These are phyloP conservation scores for Porites evermanni DNA, from an alignment of 92 coral and sea anemone genomes.

Conservation along the genomic window DNA sequence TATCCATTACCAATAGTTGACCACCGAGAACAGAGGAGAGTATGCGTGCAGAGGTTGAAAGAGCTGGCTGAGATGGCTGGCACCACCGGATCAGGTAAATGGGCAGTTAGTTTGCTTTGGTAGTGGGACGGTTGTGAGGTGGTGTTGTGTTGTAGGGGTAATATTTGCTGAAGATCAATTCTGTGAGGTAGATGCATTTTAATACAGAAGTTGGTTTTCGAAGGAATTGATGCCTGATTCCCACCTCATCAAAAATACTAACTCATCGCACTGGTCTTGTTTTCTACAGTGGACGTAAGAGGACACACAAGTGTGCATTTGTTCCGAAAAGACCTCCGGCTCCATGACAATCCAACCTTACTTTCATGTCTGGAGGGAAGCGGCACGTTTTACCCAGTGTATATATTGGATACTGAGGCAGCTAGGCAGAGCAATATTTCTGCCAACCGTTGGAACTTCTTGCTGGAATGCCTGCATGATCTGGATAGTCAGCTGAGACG, in stretches of 20 bases:
- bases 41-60: constrained; percentile 57
- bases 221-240: no score
- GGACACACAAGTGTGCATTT: constrained; percentile 77
- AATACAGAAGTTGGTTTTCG: no score
- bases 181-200: no score
- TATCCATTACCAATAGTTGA: constrained; percentile 76
- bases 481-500: constrained; percentile 71
- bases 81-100: not conserved
- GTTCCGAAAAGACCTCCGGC: constrained; percentile 87
- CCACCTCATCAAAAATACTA: not conserved
- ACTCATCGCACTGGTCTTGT: not conserved
- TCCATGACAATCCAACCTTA: constrained; percentile 91
- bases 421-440: constrained; percentile 66
- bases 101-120: not conserved
- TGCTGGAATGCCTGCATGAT: constrained; percentile 73
- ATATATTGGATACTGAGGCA: constrained; percentile 75
- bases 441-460: constrained; percentile 79
- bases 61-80: constrained; percentile 29
- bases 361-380: constrained; percentile 66
- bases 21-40: constrained; percentile 55
- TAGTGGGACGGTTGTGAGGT: not conserved
- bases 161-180: no score
- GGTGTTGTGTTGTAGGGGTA: not conserved
- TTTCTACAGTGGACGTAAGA: constrained; percentile 21
- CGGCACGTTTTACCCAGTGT: constrained; percentile 75